Evolutionary conservation across 2,888 invertebrate genomes (phyloP).

Genomic region (Lypha dubia): DNA sequence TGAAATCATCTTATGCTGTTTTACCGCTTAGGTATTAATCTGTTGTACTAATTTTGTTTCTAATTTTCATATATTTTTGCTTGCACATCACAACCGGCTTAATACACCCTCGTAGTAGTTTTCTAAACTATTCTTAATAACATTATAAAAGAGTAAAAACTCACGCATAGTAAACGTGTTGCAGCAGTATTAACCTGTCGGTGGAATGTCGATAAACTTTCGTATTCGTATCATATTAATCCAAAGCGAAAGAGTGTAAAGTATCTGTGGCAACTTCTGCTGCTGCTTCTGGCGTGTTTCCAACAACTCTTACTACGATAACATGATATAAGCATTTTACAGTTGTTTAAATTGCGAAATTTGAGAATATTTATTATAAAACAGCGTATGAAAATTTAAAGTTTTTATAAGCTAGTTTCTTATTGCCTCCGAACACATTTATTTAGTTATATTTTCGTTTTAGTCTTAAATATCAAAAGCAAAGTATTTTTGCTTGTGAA

Average conservation of each 20-base stretch:
- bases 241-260: not conserved
- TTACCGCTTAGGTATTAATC: not conserved
- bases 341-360: constrained; percentile 8
- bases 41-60: constrained; percentile 8
- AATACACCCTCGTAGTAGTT: not conserved
- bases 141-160: constrained; percentile 64
- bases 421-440: constrained; percentile 11
- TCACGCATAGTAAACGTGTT: constrained; percentile 68
- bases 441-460: constrained; percentile 6
- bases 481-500: not conserved
- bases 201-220: constrained; percentile 13
- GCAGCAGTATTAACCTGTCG: constrained; percentile 8
- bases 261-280: not conserved
- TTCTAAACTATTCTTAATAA: constrained; percentile 34
- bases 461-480: constrained; percentile 12
- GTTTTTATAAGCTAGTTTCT: constrained; percentile 5
- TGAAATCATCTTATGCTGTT: no score
- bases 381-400: constrained; percentile 16
- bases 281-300: not conserved
- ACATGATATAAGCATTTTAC: constrained; percentile 10
- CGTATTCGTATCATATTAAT: constrained; percentile 8
- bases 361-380: constrained; percentile 20
- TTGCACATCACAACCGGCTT: not conserved
- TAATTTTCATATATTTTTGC: constrained; percentile 7
- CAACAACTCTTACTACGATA: not conserved